phyloP scores from a whole-genome alignment of 1,140 invertebrate genomes.

The Drosophila grimshawi region DNA sequence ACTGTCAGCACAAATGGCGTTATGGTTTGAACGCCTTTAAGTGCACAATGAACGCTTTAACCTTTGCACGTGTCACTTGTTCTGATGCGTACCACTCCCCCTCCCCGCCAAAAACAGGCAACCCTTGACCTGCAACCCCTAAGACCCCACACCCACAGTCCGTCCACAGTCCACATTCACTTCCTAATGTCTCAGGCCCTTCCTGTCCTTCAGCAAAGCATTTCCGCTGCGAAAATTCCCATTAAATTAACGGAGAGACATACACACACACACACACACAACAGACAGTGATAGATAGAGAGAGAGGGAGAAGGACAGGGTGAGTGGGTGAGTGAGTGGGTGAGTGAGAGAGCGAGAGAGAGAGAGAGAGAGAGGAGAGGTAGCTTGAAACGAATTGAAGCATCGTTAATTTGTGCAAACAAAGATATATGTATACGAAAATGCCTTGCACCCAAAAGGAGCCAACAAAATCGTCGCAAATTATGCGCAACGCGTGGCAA shows the following conservation, averaged over 20 bases:
- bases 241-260: conserved; percentile 74
- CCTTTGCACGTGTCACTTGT: conserved; percentile 68
- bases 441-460: conserved; percentile 19
- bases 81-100: not conserved
- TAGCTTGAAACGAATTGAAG: conserved; percentile 43
- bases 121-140: not conserved
- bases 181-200: conserved; percentile 28
- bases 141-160: not conserved
- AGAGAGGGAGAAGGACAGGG: conserved; percentile 7
- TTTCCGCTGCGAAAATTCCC: conserved; percentile 78
- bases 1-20: conserved; percentile 66
- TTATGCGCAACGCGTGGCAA: conserved; percentile 34
- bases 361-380: too few relatives aligned
- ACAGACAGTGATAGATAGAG: conserved; percentile 22
- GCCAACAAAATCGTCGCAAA: conserved; percentile 31
- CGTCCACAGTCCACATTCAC: not conserved
- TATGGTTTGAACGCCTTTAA: conserved; percentile 60
- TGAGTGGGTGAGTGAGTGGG: too few relatives aligned
- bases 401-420: conserved; percentile 81
- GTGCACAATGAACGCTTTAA: conserved; percentile 72
- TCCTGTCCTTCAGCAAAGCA: conserved; percentile 45
- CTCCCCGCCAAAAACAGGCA: too few relatives aligned
- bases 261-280: conserved; percentile 15
- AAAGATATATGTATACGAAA: conserved; percentile 43
- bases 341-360: too few relatives aligned